phyloP scores from a whole-genome alignment of 2,113 vertebrate genomes.

The Clarias gariepinus region DNA sequence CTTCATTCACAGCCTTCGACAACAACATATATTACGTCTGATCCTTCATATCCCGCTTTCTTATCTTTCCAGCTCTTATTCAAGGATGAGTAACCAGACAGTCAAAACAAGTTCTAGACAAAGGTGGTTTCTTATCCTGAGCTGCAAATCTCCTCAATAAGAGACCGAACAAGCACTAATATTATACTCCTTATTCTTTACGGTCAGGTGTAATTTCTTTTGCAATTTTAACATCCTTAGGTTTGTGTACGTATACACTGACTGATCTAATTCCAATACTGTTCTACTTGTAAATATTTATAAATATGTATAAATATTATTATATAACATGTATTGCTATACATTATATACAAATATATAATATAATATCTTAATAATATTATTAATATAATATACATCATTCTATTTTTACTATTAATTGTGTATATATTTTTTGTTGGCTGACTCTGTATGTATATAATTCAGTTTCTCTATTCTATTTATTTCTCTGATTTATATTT shows the following conservation, averaged over 20 bases:
- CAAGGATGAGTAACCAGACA: not conserved
- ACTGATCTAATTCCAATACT: not conserved
- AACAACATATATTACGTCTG: not conserved
- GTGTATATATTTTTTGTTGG: too few species aligned
- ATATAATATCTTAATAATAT: too few species aligned
- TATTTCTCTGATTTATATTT: too few species aligned
- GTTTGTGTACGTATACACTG: not conserved
- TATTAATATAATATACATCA: too few species aligned
- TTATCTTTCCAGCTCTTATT: not conserved
- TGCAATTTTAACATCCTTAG: not conserved
- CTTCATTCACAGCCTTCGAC: not conserved
- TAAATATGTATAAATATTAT: too few species aligned
- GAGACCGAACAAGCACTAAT: not conserved
- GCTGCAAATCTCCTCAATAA: not conserved
- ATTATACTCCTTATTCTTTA: not conserved
- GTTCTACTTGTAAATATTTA: too few species aligned
- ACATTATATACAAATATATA: too few species aligned
- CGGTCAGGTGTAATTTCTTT: not conserved
- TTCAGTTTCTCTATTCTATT: too few species aligned
- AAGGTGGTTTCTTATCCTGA: not conserved
- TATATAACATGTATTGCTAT: too few species aligned
- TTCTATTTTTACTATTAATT: too few species aligned
- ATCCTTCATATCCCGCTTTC: not conserved
- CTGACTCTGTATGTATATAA: too few species aligned
- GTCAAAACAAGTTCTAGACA: not conserved